Evolutionary conservation across 2,888 invertebrate species (phyloP).

Genomic region (Tribolium freemani): DNA sequence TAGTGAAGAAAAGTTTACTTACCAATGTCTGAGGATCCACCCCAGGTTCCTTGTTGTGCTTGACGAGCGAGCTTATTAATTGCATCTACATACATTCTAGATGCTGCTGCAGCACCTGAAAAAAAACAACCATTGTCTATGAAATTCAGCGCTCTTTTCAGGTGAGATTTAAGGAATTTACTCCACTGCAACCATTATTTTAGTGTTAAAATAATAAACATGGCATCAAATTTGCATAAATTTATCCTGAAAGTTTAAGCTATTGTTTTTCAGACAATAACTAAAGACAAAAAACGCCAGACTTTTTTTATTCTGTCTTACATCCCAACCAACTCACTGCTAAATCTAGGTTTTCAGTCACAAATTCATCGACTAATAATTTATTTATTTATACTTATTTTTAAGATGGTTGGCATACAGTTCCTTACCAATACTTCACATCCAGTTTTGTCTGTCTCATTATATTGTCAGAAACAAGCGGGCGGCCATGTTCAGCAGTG

Average conservation of each 20-base stretch:
- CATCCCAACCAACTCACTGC: too few relatives aligned
- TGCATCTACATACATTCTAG: constrained; percentile 89
- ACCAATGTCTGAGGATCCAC: constrained; percentile 93
- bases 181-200: neutral
- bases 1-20: constrained; percentile 64
- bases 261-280: too few relatives aligned
- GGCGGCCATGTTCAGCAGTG: neutral
- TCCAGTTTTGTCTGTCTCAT: too few relatives aligned
- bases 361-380: too few relatives aligned
- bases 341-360: too few relatives aligned
- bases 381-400: too few relatives aligned
- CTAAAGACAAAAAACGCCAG: neutral
- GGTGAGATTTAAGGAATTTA: constrained; percentile 14
- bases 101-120: constrained; percentile 90
- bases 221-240: too few relatives aligned
- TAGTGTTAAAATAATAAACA: too few relatives aligned
- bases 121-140: constrained; percentile 31
- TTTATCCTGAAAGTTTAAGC: too few relatives aligned
- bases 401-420: too few relatives aligned
- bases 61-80: constrained; percentile 89
- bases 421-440: neutral
- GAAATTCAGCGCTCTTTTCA: constrained; percentile 27
- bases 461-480: neutral
- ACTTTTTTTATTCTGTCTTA: neutral
- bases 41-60: constrained; percentile 92